phyloP scores from a whole-genome alignment of 2,888 invertebrate genomes.

The Amitus sp. region DNA sequence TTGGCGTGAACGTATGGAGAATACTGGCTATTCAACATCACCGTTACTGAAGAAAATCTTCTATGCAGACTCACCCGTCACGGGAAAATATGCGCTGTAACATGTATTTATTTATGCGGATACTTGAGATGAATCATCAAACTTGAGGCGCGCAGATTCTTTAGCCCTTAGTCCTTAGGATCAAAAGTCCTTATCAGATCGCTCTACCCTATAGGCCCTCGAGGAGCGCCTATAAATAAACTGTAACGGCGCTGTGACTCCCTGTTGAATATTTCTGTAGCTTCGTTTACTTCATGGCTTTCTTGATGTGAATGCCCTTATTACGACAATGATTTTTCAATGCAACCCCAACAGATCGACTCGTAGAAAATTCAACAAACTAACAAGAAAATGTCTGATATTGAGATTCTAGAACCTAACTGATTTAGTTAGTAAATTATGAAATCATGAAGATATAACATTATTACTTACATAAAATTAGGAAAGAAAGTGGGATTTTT shows the following conservation, averaged over 20 bases:
- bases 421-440: no score
- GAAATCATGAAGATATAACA: no score
- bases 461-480: no score
- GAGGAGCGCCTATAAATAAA: slow-evolving; percentile 3
- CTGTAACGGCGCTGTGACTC: slow-evolving; percentile 15
- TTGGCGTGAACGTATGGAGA: not conserved
- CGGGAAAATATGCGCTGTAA: not conserved
- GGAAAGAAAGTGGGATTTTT: no score
- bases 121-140: not conserved
- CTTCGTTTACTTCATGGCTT: slow-evolving; percentile 11
- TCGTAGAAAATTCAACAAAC: no score
- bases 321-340: not conserved
- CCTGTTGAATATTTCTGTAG: slow-evolving; percentile 18
- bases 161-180: slow-evolving; percentile 24
- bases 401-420: no score
- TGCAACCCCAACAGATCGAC: no score
- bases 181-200: slow-evolving; percentile 49
- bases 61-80: not conserved
- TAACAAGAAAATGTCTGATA: no score
- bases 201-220: slow-evolving; percentile 33
- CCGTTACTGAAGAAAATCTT: not conserved
- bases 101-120: not conserved
- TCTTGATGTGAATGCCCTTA: slow-evolving; percentile 2
- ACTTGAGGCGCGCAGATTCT: not conserved
- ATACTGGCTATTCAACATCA: not conserved